Percentiles rank a stretch among this genome's conserved stretches.
Conservation (phyloP, 2,113 vertebrate species). For the Nannobrachium achirus region DNA sequence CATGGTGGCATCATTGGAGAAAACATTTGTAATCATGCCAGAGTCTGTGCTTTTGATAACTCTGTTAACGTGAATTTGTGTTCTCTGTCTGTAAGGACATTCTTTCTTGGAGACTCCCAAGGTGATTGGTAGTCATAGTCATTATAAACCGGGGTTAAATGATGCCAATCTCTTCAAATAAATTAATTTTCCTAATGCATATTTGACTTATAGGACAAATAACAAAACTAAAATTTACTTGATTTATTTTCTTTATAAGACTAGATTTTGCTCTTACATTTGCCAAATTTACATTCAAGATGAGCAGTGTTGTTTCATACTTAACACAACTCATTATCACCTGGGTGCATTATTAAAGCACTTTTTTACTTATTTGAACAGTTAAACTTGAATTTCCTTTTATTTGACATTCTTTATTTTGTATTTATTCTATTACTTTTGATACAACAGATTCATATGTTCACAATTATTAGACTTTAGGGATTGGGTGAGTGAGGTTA, state of each 20-base stretch:
- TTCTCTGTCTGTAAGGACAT: constrained; percentile 15
- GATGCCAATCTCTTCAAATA: constrained; percentile 38
- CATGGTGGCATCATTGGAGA: constrained; percentile 16
- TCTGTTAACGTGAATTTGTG: too few species aligned
- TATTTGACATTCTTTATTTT: constrained; percentile 6
- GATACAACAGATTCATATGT: constrained; percentile 9
- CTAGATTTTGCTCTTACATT: constrained; percentile 7
- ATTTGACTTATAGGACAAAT: neutral
- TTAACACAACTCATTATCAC: constrained; percentile 16
- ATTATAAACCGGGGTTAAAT: constrained; percentile 30
- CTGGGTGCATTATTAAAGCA: constrained; percentile 42
- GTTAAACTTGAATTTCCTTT: constrained; percentile 62
- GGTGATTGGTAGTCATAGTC: neutral
- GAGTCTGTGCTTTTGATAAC: constrained; percentile 18
- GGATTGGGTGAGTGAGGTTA: constrained; percentile 18
- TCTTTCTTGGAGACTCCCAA: neutral
- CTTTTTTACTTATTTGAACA: constrained; percentile 26
- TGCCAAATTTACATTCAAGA: constrained; percentile 32
- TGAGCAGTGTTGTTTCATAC: neutral
- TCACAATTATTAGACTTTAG: constrained; percentile 26
- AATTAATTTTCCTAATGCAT: neutral
- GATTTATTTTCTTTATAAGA: neutral
- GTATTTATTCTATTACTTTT: constrained; percentile 40
- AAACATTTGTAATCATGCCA: constrained; percentile 20
- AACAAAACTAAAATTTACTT: neutral